phyloP scores from a whole-genome alignment of 2,888 invertebrate species.

The Spodoptera exigua region DNA sequence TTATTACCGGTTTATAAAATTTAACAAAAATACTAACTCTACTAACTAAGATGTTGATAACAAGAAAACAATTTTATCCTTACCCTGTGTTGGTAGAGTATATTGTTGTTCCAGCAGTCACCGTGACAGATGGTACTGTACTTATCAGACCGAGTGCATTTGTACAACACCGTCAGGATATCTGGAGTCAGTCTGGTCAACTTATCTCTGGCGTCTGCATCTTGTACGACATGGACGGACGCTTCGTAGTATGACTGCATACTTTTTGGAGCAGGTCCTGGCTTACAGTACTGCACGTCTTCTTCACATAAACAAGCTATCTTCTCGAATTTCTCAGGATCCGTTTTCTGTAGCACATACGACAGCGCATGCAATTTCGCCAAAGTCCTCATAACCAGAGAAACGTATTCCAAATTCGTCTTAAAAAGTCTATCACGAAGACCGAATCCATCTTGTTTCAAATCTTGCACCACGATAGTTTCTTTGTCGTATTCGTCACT shows the following conservation, averaged over 20 bases:
- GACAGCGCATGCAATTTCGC: conserved; percentile 79
- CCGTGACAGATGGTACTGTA: conserved; percentile 77
- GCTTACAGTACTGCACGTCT: conserved; percentile 74
- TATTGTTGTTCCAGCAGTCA: conserved; percentile 81
- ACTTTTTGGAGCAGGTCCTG: conserved; percentile 65
- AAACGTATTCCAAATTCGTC: conserved; percentile 68
- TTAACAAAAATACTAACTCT: too few species aligned
- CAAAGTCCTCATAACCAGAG: conserved; percentile 73
- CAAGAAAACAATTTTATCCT: conserved; percentile 15
- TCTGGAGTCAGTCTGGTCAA: conserved; percentile 65
- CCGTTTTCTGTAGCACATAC: conserved; percentile 68
- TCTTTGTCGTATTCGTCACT: conserved; percentile 71
- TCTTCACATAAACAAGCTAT: conserved; percentile 65
- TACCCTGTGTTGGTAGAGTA: conserved; percentile 74
- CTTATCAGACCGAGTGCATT: conserved; percentile 65
- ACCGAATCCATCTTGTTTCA: conserved; percentile 56
- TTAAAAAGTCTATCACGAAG: conserved; percentile 67
- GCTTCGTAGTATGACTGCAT: conserved; percentile 71
- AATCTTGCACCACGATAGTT: conserved; percentile 62
- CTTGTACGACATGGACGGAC: conserved; percentile 71
- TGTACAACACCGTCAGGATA: conserved; percentile 69
- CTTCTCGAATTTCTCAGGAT: conserved; percentile 65
- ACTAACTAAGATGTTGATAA: too few species aligned
- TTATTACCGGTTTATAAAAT: too few species aligned
- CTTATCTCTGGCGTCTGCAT: conserved; percentile 64